Conservation (phyloP, 2,797 vertebrate genomes). For the Pangasius djambal region DNA sequence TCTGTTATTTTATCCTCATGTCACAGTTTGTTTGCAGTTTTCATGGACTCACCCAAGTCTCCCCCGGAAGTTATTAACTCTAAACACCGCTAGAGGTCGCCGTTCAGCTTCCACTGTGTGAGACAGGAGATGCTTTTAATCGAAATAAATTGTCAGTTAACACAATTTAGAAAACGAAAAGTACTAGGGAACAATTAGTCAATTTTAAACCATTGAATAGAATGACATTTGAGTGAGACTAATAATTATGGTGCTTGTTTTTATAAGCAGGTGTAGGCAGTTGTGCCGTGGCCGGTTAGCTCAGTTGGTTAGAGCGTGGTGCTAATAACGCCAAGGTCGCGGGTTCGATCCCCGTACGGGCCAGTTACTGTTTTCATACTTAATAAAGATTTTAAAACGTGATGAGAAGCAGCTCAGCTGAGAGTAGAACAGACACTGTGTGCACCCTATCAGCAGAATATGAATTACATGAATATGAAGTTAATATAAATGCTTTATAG, state of each 20-base stretch:
- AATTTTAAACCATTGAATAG: accelerated
- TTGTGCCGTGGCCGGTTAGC: slow-evolving; percentile 65
- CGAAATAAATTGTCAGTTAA: background rate
- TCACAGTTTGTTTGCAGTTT: too few species aligned
- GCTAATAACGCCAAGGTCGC: slow-evolving; percentile 69
- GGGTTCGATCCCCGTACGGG: slow-evolving; percentile 34
- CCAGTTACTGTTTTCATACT: background rate
- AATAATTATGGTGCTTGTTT: too few species aligned
- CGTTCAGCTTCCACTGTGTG: background rate
- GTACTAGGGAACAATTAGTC: background rate
- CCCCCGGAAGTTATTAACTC: background rate
- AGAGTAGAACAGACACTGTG: background rate
- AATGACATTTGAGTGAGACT: too few species aligned
- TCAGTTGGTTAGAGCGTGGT: slow-evolving; percentile 74
- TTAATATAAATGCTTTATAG: too few species aligned
- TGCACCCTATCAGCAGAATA: background rate
- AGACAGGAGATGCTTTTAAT: background rate
- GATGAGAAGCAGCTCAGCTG: background rate
- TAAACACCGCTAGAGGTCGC: background rate
- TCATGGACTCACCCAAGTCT: too few species aligned
- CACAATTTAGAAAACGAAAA: background rate
- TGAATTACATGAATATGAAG: background rate
- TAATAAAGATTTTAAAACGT: too few species aligned
- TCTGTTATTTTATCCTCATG: too few species aligned
- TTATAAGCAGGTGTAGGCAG: too few species aligned